These are phyloP conservation scores for Teinopalpus imperialis DNA, from an alignment of 2,888 invertebrate species.

Conservation along the genomic window DNA sequence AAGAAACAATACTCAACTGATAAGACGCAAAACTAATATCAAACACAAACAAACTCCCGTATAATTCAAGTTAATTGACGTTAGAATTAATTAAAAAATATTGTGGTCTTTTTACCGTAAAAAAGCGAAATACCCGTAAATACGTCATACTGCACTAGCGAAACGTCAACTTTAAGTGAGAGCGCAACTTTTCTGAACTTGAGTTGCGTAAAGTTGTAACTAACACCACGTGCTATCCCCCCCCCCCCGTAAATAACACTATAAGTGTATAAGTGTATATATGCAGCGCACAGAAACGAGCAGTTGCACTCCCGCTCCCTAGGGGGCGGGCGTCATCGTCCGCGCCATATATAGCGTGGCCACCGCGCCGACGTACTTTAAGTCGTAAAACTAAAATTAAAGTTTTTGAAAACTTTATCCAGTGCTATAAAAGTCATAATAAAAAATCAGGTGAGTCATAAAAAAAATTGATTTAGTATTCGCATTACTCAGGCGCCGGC, in stretches of 20 bases:
- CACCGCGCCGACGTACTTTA: conserved; percentile 35
- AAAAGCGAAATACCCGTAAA: neutral
- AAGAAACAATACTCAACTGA: too few species aligned
- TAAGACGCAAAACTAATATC: too few species aligned
- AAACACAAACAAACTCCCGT: too few species aligned
- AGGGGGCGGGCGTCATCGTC: conserved; percentile 35
- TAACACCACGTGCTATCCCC: conserved; percentile 20
- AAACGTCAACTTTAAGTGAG: conserved; percentile 3
- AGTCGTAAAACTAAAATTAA: conserved; percentile 37
- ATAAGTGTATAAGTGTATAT: conserved; percentile 13
- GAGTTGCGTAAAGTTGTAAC: conserved; percentile 13
- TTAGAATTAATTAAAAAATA: too few species aligned
- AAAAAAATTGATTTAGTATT: too few species aligned
- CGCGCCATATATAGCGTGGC: conserved; percentile 49
- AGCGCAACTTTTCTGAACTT: conserved; percentile 15
- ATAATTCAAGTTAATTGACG: too few species aligned
- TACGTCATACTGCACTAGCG: too few species aligned
- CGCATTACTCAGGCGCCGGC: too few species aligned
- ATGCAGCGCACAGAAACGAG: conserved; percentile 53
- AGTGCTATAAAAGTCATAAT: too few species aligned
- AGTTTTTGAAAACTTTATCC: conserved; percentile 57
- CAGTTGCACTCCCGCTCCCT: conserved; percentile 39
- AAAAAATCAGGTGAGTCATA: too few species aligned
- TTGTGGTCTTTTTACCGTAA: too few species aligned
- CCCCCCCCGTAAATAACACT: conserved; percentile 7